These are phyloP conservation scores for Ivindomyrus marchei DNA, from an alignment of 2,113 vertebrate genomes.

Conservation along the genomic window DNA sequence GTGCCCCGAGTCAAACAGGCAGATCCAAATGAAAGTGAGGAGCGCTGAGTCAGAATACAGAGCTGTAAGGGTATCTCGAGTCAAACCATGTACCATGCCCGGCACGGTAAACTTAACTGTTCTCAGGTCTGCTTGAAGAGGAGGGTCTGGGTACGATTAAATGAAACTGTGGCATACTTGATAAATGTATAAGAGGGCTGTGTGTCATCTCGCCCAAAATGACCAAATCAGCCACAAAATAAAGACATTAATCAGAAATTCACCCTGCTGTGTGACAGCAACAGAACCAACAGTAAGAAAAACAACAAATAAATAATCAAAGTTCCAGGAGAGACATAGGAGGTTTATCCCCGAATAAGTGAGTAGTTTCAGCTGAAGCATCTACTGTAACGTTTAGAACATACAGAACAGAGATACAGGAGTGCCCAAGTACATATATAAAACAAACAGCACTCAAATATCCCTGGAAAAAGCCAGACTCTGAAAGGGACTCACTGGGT, in stretches of 20 bases:
- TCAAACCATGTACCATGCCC: background rate
- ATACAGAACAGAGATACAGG: background rate
- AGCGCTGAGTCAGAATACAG: background rate
- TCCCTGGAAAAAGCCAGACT: background rate
- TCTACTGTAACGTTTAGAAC: background rate
- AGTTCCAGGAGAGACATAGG: background rate
- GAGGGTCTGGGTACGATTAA: background rate
- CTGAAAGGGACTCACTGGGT: conserved; percentile 73
- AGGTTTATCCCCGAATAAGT: background rate
- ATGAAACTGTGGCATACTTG: background rate
- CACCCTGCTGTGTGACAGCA: background rate
- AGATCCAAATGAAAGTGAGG: background rate
- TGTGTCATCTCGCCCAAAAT: background rate
- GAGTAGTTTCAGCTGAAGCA: background rate
- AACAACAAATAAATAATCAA: background rate
- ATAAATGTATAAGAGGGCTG: background rate
- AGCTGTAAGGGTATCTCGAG: no score
- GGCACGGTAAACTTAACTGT: background rate
- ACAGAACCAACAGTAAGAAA: background rate
- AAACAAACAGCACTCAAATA: background rate
- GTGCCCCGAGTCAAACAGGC: background rate
- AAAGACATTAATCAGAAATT: background rate
- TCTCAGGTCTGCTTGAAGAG: background rate
- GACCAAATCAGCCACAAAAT: background rate
- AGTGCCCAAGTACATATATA: background rate